Evolutionary conservation across 2,113 vertebrate species (phyloP).

Genomic region (Cyanoderma ruficeps): DNA sequence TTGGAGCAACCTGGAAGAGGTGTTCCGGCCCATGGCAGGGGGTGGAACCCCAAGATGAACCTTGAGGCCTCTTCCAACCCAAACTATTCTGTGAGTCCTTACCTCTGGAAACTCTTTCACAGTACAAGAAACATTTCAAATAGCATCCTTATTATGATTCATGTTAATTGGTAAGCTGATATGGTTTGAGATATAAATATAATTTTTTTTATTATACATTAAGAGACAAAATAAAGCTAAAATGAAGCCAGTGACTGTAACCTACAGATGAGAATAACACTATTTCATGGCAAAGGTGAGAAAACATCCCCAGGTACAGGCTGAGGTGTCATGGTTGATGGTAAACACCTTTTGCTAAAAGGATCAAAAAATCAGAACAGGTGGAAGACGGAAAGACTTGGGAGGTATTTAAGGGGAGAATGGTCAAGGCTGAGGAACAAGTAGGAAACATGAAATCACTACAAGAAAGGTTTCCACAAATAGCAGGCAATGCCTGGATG

Average conservation of each 20-base stretch:
- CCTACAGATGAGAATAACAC: neutral
- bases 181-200: neutral
- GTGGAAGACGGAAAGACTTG: neutral
- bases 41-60: accelerated
- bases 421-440: neutral
- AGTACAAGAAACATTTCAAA: neutral
- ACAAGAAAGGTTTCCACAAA: neutral
- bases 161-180: neutral
- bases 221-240: neutral
- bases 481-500: neutral
- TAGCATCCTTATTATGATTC: neutral
- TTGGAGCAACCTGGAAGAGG: accelerated
- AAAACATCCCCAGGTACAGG: neutral
- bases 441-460: neutral
- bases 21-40: neutral
- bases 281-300: neutral
- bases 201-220: neutral
- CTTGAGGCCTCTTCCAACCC: neutral
- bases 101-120: neutral
- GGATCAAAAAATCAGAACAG: neutral
- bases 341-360: neutral
- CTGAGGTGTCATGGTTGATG: neutral
- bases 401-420: neutral
- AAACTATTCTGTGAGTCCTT: neutral
- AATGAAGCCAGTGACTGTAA: neutral